Evolutionary conservation across 2,888 invertebrate genomes (phyloP).

Genomic region (Nephrotoma flavescens): DNA sequence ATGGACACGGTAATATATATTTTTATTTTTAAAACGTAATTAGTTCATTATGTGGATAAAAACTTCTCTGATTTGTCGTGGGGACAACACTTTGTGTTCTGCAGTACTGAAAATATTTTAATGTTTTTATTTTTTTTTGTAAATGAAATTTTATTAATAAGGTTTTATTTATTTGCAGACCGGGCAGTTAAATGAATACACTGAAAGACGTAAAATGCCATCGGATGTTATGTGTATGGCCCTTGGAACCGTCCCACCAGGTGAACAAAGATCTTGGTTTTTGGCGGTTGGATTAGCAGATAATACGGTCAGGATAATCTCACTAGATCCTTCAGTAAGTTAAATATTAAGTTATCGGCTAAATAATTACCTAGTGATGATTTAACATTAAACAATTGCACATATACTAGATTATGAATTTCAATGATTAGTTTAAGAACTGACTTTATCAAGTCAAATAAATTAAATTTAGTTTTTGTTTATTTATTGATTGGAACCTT

Average conservation of each 20-base stretch:
- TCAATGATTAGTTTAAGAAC: slow-evolving; percentile 7
- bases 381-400: not conserved
- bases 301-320: slow-evolving; percentile 93
- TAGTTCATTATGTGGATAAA: not conserved
- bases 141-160: not conserved
- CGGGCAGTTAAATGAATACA: slow-evolving; percentile 96
- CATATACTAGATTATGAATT: slow-evolving; percentile 1
- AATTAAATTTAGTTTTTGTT: not conserved
- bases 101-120: slow-evolving; percentile 28
- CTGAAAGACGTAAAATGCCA: slow-evolving; percentile 91
- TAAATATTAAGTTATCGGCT: slow-evolving; percentile 29
- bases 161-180: slow-evolving; percentile 45
- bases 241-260: slow-evolving; percentile 83
- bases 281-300: slow-evolving; percentile 92
- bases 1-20: slow-evolving; percentile 83
- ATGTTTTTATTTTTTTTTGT: not conserved
- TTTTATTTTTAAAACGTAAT: not conserved
- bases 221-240: slow-evolving; percentile 98
- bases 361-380: slow-evolving; percentile 17
- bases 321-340: slow-evolving; percentile 66
- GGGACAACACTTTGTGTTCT: slow-evolving; percentile 32
- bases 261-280: slow-evolving; percentile 91
- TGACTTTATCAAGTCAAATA: not conserved
- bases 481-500: not conserved
- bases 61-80: slow-evolving; percentile 23